Base-by-base conservation (phyloP, 92 coral and sea anemone genomes). In the Metridium senile region DNA sequence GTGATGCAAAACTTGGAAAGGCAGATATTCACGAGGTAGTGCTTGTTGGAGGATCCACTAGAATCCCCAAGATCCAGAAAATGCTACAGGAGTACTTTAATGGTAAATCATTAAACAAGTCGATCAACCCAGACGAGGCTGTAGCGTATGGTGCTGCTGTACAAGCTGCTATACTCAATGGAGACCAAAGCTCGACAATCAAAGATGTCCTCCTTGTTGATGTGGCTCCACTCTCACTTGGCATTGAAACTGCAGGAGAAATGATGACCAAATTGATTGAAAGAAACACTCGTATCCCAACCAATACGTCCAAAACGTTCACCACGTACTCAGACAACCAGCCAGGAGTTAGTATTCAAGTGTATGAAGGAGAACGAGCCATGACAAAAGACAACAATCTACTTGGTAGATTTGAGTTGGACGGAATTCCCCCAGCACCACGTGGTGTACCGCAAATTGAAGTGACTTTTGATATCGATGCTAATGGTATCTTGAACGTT, bases 71-170 rank as follows among this genome's bases (percentile, higher is more conserved):
- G 86, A 81, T 90, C 34, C 96, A 90, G 71, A 64, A 81, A 63
- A 51, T 84, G 22, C 89, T 90, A 34, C 61, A 68, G 43, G 92
- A 90, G 11, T 90, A 76, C 83, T 90, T 90, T 68, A 61, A 58
- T 25, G 92, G 89, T 23, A 90, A 90, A 64, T 45, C 54, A 30
- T 64, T 90, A 69, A 90, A 84, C 92, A 90, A 84, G 62, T 83
- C 92, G n/a, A 90, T 90, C 84, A 90, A 90, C 87, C 96, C 96
- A 22, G 96, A 90, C 70, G 92, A 87, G 81, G 96, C 92, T 2
- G 92, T 90, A 21, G 96, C 96, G 0, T 90, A 90, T 57, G 96
- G 96, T 46, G 96, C 96, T 18, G 96, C 96, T 2, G 78, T 90
- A 11, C 96, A 87, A 69, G 96, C 96, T 1, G 96, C 96, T 11